Conservation (phyloP, 1,140 invertebrate species). For the Tetramorium parvispinum region DNA sequence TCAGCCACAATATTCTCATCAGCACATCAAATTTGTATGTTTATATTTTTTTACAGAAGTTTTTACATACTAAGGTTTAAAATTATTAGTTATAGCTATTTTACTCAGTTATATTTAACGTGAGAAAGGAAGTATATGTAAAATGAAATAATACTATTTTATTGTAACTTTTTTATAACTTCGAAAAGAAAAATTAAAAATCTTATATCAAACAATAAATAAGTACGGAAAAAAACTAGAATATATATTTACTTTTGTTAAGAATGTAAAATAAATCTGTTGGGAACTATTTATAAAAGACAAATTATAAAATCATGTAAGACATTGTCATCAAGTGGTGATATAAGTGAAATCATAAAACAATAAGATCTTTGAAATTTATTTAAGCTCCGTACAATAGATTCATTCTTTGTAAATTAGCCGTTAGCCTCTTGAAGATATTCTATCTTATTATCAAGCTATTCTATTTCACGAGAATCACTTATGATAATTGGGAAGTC, state of each 20-base stretch:
- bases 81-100: not conserved
- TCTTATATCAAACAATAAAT: not conserved
- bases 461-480: conserved; percentile 31
- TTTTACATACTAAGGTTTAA: not conserved
- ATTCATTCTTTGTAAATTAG: not conserved
- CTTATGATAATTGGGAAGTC: conserved; percentile 12
- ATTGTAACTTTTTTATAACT: not conserved
- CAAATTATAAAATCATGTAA: not conserved
- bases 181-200: not conserved
- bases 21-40: not conserved
- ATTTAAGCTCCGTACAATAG: not conserved
- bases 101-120: not conserved
- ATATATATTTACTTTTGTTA: not conserved
- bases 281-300: not conserved
- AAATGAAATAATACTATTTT: not conserved
- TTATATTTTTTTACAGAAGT: not conserved
- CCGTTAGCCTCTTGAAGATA: not conserved
- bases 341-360: not conserved
- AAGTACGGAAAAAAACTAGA: not conserved
- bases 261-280: not conserved
- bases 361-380: not conserved
- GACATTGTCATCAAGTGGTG: not conserved
- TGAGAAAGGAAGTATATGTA: not conserved
- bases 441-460: not conserved
- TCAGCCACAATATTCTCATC: not conserved